These are phyloP conservation scores for Ichneumon xanthorius DNA, from an alignment of 2,888 invertebrate genomes.

Conservation along the genomic window DNA sequence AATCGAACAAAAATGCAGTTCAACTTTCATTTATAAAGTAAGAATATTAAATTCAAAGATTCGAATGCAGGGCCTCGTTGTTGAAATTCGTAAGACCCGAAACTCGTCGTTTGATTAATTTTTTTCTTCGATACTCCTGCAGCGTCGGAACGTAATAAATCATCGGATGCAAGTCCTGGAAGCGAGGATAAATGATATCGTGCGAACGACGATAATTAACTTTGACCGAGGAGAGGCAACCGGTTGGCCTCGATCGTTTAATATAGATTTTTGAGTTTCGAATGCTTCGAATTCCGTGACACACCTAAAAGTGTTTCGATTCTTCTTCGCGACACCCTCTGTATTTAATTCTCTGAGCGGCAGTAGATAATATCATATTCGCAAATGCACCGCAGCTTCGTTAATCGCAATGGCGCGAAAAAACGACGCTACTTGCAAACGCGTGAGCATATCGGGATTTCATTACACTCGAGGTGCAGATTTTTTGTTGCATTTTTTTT, in stretches of 20 bases:
- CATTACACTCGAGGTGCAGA: neutral
- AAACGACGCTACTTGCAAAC: neutral
- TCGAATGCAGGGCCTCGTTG: neutral
- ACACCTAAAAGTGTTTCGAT: conserved; percentile 1
- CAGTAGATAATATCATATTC: neutral
- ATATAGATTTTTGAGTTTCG: conserved; percentile 33
- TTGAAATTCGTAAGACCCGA: neutral
- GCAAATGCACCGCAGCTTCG: neutral
- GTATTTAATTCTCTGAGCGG: neutral
- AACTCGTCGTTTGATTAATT: neutral
- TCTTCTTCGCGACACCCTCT: neutral
- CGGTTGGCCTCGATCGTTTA: conserved; percentile 38
- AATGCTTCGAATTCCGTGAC: conserved; percentile 21
- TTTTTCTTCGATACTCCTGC: neutral
- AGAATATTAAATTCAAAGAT: no score
- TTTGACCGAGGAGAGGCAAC: conserved; percentile 21
- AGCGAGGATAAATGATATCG: conserved; percentile 16
- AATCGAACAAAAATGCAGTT: no score
- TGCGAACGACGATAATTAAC: conserved; percentile 34
- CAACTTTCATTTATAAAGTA: no score
- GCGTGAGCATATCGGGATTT: neutral
- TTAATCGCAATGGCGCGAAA: neutral
- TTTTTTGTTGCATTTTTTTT: neutral
- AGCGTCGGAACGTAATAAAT: neutral
- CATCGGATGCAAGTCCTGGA: conserved; percentile 12